phyloP scores from a whole-genome alignment of 2,113 vertebrate species.

The Camarhynchus parvulus region DNA sequence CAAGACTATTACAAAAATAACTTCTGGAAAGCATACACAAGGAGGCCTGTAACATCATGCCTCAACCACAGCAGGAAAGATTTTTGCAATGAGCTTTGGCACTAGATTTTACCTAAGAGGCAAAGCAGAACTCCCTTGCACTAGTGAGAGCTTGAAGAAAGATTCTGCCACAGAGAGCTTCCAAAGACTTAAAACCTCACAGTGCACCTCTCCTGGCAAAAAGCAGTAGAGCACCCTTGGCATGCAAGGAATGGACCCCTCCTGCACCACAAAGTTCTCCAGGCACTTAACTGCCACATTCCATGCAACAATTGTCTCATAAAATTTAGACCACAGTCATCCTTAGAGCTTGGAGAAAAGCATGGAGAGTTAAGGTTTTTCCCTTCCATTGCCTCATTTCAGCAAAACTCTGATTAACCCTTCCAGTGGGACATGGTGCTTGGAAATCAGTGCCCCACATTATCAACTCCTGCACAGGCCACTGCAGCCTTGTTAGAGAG shows the following conservation, averaged over 20 bases:
- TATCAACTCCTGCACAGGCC: not conserved
- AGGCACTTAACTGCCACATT: not conserved
- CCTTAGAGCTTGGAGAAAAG: not conserved
- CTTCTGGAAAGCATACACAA: not conserved
- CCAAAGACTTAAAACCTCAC: not conserved
- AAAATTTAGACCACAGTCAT: not conserved
- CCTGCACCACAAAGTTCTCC: no score
- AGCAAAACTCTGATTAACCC: not conserved
- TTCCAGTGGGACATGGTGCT: not conserved
- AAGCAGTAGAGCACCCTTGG: fast-evolving
- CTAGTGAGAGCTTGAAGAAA: not conserved
- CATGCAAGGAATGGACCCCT: fast-evolving
- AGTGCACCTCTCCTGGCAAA: not conserved
- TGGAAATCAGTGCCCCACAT: fast-evolving
- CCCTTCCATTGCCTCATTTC: not conserved
- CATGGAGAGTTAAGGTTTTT: not conserved
- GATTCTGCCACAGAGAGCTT: not conserved
- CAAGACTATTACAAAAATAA: not conserved
- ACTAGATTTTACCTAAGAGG: not conserved
- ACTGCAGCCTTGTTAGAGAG: fast-evolving
- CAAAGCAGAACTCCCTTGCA: not conserved
- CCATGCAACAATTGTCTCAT: not conserved
- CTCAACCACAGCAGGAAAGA: not conserved
- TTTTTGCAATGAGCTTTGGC: not conserved
- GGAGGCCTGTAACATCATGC: fast-evolving